Conservation (phyloP, 2,113 vertebrate genomes). For the Xenotilapia longispinis region DNA sequence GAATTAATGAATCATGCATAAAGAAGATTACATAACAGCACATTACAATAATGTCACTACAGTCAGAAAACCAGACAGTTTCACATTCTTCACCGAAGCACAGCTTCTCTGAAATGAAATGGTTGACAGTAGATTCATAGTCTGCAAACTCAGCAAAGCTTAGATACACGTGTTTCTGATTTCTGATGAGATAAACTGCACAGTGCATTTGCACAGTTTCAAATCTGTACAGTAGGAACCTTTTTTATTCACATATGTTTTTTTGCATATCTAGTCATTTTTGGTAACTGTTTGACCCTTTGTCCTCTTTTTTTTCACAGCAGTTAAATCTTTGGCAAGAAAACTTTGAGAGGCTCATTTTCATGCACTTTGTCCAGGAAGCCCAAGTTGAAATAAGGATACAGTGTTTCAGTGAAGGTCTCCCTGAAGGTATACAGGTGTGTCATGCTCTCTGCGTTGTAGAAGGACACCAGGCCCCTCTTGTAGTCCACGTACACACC, state of each 20-base stretch:
- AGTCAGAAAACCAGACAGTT: not conserved
- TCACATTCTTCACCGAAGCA: slow-evolving; percentile 14
- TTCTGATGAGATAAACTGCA: not conserved
- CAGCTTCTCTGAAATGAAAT: slow-evolving; percentile 13
- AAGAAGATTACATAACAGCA: not conserved
- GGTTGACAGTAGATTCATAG: not conserved
- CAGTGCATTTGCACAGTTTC: not conserved
- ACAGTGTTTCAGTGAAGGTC: slow-evolving; percentile 70
- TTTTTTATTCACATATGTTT: not conserved
- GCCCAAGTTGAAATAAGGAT: slow-evolving; percentile 76
- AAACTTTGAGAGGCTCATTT: slow-evolving; percentile 78
- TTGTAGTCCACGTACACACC: slow-evolving; percentile 77
- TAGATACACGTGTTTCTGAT: not conserved
- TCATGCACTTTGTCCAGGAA: slow-evolving; percentile 77
- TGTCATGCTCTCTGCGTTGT: slow-evolving; percentile 74
- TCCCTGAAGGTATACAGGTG: slow-evolving; percentile 77
- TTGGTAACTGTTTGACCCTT: not conserved
- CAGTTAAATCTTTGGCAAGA: slow-evolving; percentile 71
- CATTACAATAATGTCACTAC: not conserved
- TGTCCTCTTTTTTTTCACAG: not conserved
- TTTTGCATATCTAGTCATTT: not conserved
- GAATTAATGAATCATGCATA: not conserved
- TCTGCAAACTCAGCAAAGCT: not conserved
- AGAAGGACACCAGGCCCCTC: slow-evolving; percentile 76
- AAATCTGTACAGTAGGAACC: not conserved